Evolutionary conservation across 2,888 invertebrate genomes (phyloP).

Genomic region (Diaphora mendica): DNA sequence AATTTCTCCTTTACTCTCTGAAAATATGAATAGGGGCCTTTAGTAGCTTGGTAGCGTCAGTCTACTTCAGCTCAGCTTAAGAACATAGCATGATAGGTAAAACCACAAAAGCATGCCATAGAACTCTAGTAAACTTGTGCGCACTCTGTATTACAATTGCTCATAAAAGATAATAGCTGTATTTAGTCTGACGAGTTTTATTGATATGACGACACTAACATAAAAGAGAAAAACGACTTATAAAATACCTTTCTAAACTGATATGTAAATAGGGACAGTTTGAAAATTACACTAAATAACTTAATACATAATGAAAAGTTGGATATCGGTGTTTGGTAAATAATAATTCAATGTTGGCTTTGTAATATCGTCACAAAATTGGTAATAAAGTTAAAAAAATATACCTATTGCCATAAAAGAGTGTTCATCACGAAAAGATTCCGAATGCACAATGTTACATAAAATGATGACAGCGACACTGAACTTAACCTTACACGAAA

Average conservation of each 20-base stretch:
- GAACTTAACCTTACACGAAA: constrained; percentile 82
- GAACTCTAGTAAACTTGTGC: constrained; percentile 36
- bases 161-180: constrained; percentile 39
- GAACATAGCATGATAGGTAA: constrained; percentile 16
- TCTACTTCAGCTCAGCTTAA: too few relatives aligned
- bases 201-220: neutral
- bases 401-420: neutral
- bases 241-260: neutral
- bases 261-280: neutral
- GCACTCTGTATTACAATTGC: constrained; percentile 38
- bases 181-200: constrained; percentile 29
- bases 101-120: constrained; percentile 46
- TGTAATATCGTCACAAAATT: neutral
- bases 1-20: neutral
- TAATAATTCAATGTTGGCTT: neutral
- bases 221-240: neutral
- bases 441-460: constrained; percentile 60
- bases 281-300: neutral
- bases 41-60: neutral
- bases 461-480: constrained; percentile 74
- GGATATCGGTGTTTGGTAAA: neutral
- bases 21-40: neutral
- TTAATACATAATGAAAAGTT: neutral
- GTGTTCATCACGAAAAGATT: constrained; percentile 28
- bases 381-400: neutral